Base-by-base conservation (phyloP, 1,140 invertebrate genomes). In the Chrysomallon squamiferum region DNA sequence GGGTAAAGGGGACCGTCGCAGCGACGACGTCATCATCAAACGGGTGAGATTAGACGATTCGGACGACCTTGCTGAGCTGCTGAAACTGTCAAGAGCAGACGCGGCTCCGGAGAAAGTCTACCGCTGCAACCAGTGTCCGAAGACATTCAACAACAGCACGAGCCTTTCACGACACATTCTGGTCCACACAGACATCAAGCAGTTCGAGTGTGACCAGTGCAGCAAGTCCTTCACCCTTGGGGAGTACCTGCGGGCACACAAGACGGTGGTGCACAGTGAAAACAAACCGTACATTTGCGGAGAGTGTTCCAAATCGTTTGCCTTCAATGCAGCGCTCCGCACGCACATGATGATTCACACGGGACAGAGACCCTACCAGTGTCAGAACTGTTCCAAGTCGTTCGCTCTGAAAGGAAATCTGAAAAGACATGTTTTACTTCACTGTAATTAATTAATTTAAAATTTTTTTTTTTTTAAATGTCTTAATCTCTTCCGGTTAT, bases 261-360 rank as follows among this genome's bases (percentile, higher is more conserved):
- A 33, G 15, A 9, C 22, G 9, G 18, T 92, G 81, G 91, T 90
- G 3, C 93, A 97, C 81, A 96, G 94, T 0, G 92, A 27, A 18
- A n/a, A 32, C 7, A 62, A 32, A 50, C 63, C 63, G 25, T 65
- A 59, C 25, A 41, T 58, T 13, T 65, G 63, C 30, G 38, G 64
- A 35, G 49, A 56, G 33, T 76, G 74, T 63, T 66, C 62, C 22
- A 67, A 72, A 38, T 61, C 62, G 4, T 74, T 74, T 45, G 59
- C 57, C 7, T 56, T 41, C 15, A 18, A 29, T 7, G 50, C 59
- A 6, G 59, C 66, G 33, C 52, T 75, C 15, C 65, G 41, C 18
- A 50, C 33, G 4, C 73, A 75, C 45, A 57, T 68, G 32, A 49
- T 57, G 6, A 92, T 88, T 89, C 92, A 78, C 88, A 86, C 91